These are phyloP conservation scores for Solenodon paradoxus DNA, from an alignment of 2,113 vertebrate genomes.

Conservation along the genomic window DNA sequence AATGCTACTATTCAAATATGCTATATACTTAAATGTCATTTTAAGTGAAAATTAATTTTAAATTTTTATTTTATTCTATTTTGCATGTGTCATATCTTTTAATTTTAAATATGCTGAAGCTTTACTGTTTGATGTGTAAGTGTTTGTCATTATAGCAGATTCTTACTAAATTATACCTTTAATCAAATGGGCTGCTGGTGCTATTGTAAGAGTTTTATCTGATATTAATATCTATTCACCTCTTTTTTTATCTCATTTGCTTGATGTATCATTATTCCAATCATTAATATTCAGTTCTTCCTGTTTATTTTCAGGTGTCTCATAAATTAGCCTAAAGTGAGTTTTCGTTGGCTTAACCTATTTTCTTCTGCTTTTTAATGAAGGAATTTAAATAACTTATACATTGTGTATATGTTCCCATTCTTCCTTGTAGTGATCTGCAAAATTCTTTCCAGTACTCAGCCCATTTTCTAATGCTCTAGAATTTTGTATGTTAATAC, in stretches of 20 bases:
- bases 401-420: not conserved
- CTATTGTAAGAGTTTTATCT: not conserved
- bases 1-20: not conserved
- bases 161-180: not conserved
- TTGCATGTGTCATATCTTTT: not conserved
- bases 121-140: not conserved
- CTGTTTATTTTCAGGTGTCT: not conserved
- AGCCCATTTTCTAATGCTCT: not conserved
- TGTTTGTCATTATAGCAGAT: not conserved
- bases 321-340: not conserved
- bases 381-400: not conserved
- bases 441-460: not conserved
- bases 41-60: not conserved
- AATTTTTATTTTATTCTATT: not conserved
- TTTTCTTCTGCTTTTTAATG: not conserved
- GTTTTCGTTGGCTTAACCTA: not conserved
- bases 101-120: not conserved
- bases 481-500: not conserved
- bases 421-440: too few species aligned
- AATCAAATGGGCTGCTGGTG: not conserved
- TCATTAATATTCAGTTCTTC: not conserved
- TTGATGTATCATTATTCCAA: not conserved
- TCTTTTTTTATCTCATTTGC: not conserved
- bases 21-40: too few species aligned
- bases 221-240: not conserved